Evolutionary conservation across 2,113 vertebrate species (phyloP).

Genomic region (Piaya cayana): DNA sequence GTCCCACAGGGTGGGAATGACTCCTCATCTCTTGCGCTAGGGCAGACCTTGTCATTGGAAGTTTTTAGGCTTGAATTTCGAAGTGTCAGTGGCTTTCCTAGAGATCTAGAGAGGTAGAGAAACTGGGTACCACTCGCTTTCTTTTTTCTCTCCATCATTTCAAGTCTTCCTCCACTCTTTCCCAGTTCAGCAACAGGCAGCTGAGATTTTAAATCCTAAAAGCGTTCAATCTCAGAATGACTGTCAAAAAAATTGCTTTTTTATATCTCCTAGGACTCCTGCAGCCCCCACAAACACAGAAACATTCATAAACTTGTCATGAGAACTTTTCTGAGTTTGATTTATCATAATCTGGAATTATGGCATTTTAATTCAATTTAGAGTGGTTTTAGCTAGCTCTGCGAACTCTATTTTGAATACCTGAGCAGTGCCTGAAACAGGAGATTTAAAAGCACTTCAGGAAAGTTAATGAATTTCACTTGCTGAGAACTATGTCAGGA

Average conservation of each 20-base stretch:
- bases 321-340: constrained; percentile 1
- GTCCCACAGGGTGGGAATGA: background rate
- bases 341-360: constrained; percentile 37
- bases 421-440: constrained; percentile 26
- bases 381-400: constrained; percentile 37
- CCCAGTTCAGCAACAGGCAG: background rate
- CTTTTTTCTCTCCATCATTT: background rate
- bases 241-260: background rate
- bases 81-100: background rate
- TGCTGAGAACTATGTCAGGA: constrained; percentile 23
- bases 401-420: constrained; percentile 37
- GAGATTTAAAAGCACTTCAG: constrained; percentile 55
- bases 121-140: rapidly evolving
- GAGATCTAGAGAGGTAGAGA: background rate
- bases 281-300: background rate
- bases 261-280: background rate
- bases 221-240: background rate
- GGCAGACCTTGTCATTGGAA: background rate
- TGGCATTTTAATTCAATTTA: constrained; percentile 32
- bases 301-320: background rate
- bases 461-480: constrained; percentile 35
- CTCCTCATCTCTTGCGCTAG: background rate
- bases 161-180: background rate
- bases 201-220: background rate
- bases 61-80: background rate